Evolutionary conservation across 2,888 invertebrate species (phyloP).

Genomic region (Bombylius major): DNA sequence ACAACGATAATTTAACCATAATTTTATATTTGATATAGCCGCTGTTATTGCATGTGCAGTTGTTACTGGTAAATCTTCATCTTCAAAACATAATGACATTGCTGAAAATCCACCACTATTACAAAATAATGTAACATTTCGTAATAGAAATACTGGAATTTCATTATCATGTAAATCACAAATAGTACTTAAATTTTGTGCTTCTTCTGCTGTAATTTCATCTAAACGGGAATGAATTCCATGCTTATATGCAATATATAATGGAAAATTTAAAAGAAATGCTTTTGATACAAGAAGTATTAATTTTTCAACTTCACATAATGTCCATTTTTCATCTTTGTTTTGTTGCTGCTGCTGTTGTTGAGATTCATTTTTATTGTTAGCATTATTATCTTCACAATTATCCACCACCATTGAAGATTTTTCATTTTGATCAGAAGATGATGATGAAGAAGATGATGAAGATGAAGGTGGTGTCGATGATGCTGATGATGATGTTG

Average conservation of each 20-base stretch:
- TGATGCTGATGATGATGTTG: too few relatives aligned
- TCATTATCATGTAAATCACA: constrained; percentile 91
- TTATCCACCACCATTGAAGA: background rate
- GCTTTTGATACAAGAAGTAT: constrained; percentile 78
- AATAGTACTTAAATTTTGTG: constrained; percentile 41
- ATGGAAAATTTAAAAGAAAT: constrained; percentile 80
- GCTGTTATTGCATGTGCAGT: constrained; percentile 87
- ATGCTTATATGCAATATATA: constrained; percentile 78
- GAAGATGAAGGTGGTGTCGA: background rate
- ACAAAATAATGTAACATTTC: constrained; percentile 89
- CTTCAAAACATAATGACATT: constrained; percentile 78
- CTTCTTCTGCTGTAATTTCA: constrained; percentile 74
- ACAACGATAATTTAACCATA: constrained; percentile 87
- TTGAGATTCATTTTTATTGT: constrained; percentile 7
- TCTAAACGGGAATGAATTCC: constrained; percentile 68
- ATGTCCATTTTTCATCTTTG: constrained; percentile 47
- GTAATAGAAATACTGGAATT: constrained; percentile 76
- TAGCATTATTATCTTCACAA: constrained; percentile 1
- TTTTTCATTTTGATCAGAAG: background rate
- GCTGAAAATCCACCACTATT: constrained; percentile 80
- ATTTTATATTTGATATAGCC: constrained; percentile 80
- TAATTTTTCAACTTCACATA: constrained; percentile 77
- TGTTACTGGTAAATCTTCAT: constrained; percentile 65
- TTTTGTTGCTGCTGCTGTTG: background rate
- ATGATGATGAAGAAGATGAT: background rate